These are phyloP conservation scores for Drosophila parabipectinata DNA, from an alignment of 1,140 invertebrate species.

Conservation along the genomic window DNA sequence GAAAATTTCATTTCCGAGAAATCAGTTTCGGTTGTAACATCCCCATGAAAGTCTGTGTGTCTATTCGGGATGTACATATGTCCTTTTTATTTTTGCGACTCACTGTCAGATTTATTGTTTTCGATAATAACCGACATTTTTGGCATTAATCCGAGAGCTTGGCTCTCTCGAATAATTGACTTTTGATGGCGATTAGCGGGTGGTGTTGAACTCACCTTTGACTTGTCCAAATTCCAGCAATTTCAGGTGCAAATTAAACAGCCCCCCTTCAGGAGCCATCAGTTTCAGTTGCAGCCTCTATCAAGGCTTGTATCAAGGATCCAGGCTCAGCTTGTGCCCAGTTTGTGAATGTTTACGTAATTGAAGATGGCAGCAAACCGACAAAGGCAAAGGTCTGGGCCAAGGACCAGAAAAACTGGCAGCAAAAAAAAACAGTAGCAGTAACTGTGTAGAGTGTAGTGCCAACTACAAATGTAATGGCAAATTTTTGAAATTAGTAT, in stretches of 20 bases:
- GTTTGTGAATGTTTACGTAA: slow-evolving; percentile 47
- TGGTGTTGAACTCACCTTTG: slow-evolving; percentile 54
- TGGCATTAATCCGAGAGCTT: neutral
- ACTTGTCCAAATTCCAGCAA: slow-evolving; percentile 58
- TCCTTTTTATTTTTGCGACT: neutral
- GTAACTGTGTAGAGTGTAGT: slow-evolving; percentile 35
- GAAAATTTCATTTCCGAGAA: neutral
- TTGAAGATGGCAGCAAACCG: slow-evolving; percentile 39
- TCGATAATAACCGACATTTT: neutral
- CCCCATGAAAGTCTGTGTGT: neutral
- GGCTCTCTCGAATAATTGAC: neutral
- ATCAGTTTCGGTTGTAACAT: slow-evolving; percentile 1
- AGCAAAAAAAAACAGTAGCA: neutral
- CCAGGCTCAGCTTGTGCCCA: neutral
- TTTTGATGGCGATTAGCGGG: neutral
- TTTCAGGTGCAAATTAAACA: slow-evolving; percentile 52
- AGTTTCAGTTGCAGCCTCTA: slow-evolving; percentile 18
- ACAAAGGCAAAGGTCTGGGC: slow-evolving; percentile 2
- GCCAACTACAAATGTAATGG: slow-evolving; percentile 73
- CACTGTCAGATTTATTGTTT: neutral
- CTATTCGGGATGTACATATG: neutral
- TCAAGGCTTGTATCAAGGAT: slow-evolving; percentile 31
- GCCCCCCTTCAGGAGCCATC: neutral
- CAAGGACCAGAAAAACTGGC: neutral
- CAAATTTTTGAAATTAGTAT: slow-evolving; percentile 78